Conservation (phyloP, 2,113 vertebrate genomes). For the Chionodraco myersi region DNA sequence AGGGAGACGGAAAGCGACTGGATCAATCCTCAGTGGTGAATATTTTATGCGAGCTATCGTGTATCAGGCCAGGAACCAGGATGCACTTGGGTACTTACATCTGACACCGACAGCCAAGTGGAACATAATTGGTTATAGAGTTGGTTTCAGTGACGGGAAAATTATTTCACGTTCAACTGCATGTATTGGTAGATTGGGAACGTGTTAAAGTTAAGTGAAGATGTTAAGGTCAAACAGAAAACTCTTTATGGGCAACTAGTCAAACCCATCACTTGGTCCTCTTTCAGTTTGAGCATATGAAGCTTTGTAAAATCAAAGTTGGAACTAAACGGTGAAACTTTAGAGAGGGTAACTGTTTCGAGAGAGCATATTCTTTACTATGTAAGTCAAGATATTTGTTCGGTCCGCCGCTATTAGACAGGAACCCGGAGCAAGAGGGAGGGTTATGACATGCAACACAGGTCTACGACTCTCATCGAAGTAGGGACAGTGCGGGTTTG, state of each 20-base stretch:
- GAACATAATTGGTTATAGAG: background rate
- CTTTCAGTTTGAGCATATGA: too few species aligned
- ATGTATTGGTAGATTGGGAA: background rate
- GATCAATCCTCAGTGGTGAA: slow-evolving; percentile 56
- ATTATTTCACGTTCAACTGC: background rate
- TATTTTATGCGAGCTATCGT: slow-evolving; percentile 59
- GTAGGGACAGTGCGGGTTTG: background rate
- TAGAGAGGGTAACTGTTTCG: too few species aligned
- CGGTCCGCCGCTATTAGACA: background rate
- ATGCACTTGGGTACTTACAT: slow-evolving; percentile 9
- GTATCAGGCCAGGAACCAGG: background rate
- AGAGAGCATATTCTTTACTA: too few species aligned
- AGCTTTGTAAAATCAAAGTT: too few species aligned
- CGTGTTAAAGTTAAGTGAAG: background rate
- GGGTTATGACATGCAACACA: background rate
- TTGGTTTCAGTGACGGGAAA: background rate
- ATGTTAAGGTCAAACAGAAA: background rate
- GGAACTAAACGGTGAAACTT: too few species aligned
- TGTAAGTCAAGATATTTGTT: background rate
- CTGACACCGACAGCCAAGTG: slow-evolving; percentile 11
- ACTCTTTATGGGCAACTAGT: too few species aligned
- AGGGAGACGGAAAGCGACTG: slow-evolving; percentile 22
- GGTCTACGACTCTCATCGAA: background rate
- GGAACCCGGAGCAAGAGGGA: background rate
- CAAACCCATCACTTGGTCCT: too few species aligned